Conservation (phyloP, 1,140 invertebrate species). For the Listronotus bonariensis region DNA sequence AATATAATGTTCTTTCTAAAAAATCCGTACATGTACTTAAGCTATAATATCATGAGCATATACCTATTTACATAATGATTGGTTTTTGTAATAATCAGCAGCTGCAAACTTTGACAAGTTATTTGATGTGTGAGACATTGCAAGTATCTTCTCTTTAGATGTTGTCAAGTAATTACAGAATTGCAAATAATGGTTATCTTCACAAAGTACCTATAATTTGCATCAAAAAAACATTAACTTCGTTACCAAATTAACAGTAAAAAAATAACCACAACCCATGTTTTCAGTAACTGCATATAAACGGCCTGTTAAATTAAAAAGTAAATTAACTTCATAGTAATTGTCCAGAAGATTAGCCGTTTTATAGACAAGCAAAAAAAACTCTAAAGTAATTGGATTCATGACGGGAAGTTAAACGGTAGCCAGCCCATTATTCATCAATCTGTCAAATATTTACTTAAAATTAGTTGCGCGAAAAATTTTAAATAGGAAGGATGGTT, state of each 20-base stretch:
- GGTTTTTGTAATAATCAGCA: too few relatives aligned
- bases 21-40: too few relatives aligned
- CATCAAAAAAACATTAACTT: constrained; percentile 27
- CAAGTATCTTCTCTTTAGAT: too few relatives aligned
- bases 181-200: too few relatives aligned
- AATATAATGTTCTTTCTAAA: too few relatives aligned
- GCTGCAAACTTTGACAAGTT: too few relatives aligned
- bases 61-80: too few relatives aligned
- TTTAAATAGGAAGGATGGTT: too few relatives aligned
- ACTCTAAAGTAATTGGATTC: constrained; percentile 18
- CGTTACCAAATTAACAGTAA: constrained; percentile 7
- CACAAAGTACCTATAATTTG: constrained; percentile 5
- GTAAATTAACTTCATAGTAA: constrained; percentile 25
- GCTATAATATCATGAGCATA: too few relatives aligned
- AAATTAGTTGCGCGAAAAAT: constrained; percentile 2
- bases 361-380: constrained; percentile 10
- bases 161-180: too few relatives aligned
- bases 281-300: constrained; percentile 6
- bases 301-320: constrained; percentile 26
- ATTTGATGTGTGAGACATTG: too few relatives aligned
- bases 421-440: constrained; percentile 19
- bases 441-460: constrained; percentile 19
- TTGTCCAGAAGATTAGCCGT: constrained; percentile 15
- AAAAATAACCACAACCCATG: constrained; percentile 5
- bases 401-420: constrained; percentile 14